phyloP scores from a whole-genome alignment of 2,113 vertebrate genomes.

The Pseudorhombus dupliciocellatus region DNA sequence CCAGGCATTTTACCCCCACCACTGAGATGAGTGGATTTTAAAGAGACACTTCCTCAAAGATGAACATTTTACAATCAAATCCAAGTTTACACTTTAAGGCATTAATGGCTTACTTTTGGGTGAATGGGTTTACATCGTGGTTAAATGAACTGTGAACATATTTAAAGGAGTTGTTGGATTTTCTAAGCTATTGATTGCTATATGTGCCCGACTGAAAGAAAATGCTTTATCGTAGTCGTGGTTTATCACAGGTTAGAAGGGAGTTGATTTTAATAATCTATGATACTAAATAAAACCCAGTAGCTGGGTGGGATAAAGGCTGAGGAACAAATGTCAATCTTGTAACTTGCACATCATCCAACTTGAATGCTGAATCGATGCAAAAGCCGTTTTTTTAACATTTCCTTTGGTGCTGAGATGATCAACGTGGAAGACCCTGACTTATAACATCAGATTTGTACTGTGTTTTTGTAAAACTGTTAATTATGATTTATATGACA shows the following conservation, averaged over 20 bases:
- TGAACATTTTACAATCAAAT: slow-evolving; percentile 36
- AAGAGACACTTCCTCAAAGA: slow-evolving; percentile 21
- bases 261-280: background rate
- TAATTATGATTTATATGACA: slow-evolving; percentile 18
- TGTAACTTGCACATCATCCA: slow-evolving; percentile 43
- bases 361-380: slow-evolving; percentile 42
- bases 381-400: slow-evolving; percentile 16
- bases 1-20: slow-evolving; percentile 68
- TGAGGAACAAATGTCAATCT: background rate
- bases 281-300: background rate
- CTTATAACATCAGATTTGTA: slow-evolving; percentile 35
- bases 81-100: slow-evolving; percentile 36
- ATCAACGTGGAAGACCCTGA: background rate
- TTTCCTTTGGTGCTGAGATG: slow-evolving; percentile 30
- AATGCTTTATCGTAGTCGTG: background rate
- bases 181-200: slow-evolving; percentile 1
- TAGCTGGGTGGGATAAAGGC: background rate
- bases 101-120: slow-evolving; percentile 23
- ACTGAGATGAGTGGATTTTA: slow-evolving; percentile 50
- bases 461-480: slow-evolving; percentile 47
- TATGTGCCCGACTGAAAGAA: slow-evolving; percentile 4
- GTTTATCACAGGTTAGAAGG: slow-evolving; percentile 13
- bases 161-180: slow-evolving; percentile 3
- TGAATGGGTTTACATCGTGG: background rate
- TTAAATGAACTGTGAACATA: slow-evolving; percentile 10